Conservation (phyloP, 2,888 invertebrate genomes). For the Drosophila affinis region DNA sequence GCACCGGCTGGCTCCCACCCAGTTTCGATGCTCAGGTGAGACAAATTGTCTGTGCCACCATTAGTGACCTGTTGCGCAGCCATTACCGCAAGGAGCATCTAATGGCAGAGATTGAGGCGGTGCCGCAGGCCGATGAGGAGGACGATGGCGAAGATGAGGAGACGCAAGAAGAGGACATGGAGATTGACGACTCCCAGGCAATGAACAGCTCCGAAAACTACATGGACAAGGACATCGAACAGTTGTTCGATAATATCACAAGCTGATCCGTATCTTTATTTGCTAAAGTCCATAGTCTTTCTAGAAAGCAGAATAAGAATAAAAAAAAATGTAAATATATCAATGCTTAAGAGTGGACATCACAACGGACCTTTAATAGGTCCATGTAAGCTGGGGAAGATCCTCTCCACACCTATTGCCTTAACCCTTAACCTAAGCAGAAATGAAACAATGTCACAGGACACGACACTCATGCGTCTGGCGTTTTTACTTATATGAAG, state of each 20-base stretch:
- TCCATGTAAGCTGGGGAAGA: no score
- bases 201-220: constrained; percentile 37
- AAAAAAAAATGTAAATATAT: no score
- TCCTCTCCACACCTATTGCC: no score
- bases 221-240: constrained; percentile 63
- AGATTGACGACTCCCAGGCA: constrained; percentile 53
- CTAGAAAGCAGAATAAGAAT: no score
- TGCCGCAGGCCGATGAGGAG: constrained; percentile 65
- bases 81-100: constrained; percentile 80
- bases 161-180: constrained; percentile 68
- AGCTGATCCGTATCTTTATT: constrained; percentile 38
- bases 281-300: no score
- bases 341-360: no score
- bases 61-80: constrained; percentile 84
- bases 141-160: constrained; percentile 60
- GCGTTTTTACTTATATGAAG: no score
- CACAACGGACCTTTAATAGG: no score
- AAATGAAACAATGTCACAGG: no score
- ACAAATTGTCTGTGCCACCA: constrained; percentile 88
- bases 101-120: constrained; percentile 77
- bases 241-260: constrained; percentile 63
- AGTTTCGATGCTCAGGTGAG: constrained; percentile 89
- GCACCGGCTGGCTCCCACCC: constrained; percentile 91
- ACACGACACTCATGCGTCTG: no score
- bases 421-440: no score